Conservation (phyloP, 2,888 invertebrate genomes). For the Podotricha telesiphe region DNA sequence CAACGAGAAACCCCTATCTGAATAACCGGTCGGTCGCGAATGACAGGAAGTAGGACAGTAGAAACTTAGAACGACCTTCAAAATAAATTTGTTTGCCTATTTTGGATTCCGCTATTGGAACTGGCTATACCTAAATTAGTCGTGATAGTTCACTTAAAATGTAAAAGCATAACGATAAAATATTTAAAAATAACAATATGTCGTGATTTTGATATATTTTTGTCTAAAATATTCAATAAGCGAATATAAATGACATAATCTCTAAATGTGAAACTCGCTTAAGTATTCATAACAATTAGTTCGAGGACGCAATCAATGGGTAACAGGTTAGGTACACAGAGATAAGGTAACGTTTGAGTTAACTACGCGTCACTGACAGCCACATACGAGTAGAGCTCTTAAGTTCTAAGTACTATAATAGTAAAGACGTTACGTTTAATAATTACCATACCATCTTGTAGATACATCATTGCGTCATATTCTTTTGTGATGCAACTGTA, state of each 20-base stretch:
- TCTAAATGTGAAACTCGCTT: slow-evolving; percentile 10
- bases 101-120: slow-evolving; percentile 4
- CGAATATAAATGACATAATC: slow-evolving; percentile 4
- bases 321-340: slow-evolving; percentile 1
- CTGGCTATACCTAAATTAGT: background rate
- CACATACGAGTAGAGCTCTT: slow-evolving; percentile 16
- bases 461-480: slow-evolving; percentile 6
- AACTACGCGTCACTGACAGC: slow-evolving; percentile 2
- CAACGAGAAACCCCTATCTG: slow-evolving; percentile 49
- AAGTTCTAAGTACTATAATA: slow-evolving; percentile 17
- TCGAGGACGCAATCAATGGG: slow-evolving; percentile 19
- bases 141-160: slow-evolving; percentile 23
- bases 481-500: slow-evolving; percentile 11
- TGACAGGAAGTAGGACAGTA: slow-evolving; percentile 70
- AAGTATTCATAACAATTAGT: slow-evolving; percentile 16
- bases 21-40: slow-evolving; percentile 66
- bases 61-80: slow-evolving; percentile 76
- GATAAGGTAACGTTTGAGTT: slow-evolving; percentile 24
- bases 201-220: background rate
- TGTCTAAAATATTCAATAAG: background rate
- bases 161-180: background rate
- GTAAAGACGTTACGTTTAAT: slow-evolving; percentile 21
- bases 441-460: slow-evolving; percentile 23
- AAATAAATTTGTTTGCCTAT: slow-evolving; percentile 49
- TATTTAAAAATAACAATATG: background rate